phyloP scores from a whole-genome alignment of 2,113 vertebrate genomes.

The Macquaria australasica region DNA sequence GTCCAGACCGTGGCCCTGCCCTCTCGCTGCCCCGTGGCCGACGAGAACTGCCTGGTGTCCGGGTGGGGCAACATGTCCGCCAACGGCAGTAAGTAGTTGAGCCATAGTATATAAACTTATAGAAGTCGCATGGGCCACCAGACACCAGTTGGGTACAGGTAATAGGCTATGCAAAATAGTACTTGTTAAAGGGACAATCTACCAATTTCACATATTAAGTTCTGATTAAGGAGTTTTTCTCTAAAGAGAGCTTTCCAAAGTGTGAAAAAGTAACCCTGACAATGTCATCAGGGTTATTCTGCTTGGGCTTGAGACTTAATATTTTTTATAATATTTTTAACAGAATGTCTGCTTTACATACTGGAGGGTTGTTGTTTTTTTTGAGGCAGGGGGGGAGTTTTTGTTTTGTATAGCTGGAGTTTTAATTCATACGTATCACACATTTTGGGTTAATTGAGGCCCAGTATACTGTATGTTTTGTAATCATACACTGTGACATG shows the following conservation, averaged over 20 bases:
- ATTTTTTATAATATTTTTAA: too few relatives aligned
- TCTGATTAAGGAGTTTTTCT: background rate
- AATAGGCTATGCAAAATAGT: background rate
- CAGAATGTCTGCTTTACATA: too few relatives aligned
- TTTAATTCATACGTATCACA: background rate
- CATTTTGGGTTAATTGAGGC: background rate
- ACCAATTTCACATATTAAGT: background rate
- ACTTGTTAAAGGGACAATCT: background rate
- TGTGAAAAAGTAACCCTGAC: too few relatives aligned
- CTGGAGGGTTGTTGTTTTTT: too few relatives aligned
- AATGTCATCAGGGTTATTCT: too few relatives aligned
- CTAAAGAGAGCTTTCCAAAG: too few relatives aligned
- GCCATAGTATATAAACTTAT: background rate
- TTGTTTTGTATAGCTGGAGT: background rate
- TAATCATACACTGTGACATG: background rate
- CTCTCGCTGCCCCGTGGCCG: conserved; percentile 67
- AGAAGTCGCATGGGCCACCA: background rate
- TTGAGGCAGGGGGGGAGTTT: too few relatives aligned
- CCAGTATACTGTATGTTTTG: background rate
- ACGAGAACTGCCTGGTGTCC: conserved; percentile 87
- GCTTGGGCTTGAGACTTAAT: too few relatives aligned
- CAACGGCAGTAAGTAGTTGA: conserved; percentile 74
- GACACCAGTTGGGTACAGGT: background rate
- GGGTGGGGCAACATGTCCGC: conserved; percentile 89
- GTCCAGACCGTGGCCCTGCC: conserved; percentile 84